Evolutionary conservation across 1,140 invertebrate genomes (phyloP).

Genomic region (Nasonia vitripennis): DNA sequence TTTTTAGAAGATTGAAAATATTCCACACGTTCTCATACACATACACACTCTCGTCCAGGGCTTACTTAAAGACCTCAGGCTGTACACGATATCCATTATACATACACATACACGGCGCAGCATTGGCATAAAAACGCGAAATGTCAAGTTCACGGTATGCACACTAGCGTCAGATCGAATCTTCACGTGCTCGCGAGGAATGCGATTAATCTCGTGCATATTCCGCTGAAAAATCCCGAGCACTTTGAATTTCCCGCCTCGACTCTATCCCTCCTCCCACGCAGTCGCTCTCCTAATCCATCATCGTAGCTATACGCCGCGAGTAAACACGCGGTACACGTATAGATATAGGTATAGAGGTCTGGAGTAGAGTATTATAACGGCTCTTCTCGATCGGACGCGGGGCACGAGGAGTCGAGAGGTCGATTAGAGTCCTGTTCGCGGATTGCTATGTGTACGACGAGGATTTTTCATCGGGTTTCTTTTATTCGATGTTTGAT

Average conservation of each 20-base stretch:
- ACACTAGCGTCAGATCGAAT: background rate
- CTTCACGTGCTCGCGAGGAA: background rate
- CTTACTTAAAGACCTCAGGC: background rate
- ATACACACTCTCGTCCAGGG: background rate
- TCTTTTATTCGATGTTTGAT: background rate
- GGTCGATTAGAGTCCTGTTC: background rate
- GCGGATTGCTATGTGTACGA: background rate
- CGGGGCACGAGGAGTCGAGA: background rate
- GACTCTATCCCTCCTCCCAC: background rate
- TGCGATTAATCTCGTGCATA: background rate
- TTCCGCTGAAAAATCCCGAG: constrained; percentile 24
- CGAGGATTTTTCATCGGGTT: background rate
- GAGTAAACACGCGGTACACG: background rate
- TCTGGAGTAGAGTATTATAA: background rate
- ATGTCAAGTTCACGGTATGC: constrained; percentile 41
- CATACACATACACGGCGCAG: background rate
- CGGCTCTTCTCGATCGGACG: background rate
- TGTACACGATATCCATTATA: background rate
- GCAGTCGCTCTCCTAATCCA: constrained; percentile 16
- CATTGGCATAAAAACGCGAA: background rate
- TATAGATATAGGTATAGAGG: no score
- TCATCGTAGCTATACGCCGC: constrained; percentile 17
- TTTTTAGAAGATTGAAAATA: background rate
- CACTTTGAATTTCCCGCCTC: background rate
- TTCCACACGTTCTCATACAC: background rate